Conservation (phyloP, 2,113 vertebrate species). For the Phocoena sinus region DNA sequence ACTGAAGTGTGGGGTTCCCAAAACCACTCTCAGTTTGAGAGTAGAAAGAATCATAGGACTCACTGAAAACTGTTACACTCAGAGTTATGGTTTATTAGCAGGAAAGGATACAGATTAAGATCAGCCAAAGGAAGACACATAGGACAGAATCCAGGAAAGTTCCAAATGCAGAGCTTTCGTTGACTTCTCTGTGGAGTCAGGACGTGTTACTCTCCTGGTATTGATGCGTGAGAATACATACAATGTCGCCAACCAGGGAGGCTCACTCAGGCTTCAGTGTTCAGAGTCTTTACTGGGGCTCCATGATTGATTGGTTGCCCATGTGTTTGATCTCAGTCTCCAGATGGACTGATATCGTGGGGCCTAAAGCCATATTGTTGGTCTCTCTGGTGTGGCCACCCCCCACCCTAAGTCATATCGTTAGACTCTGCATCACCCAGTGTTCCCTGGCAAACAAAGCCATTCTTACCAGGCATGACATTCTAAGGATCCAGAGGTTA, state of each 20-base stretch:
- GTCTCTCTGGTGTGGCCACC: not conserved
- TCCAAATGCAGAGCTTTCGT: not conserved
- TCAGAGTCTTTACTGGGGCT: not conserved
- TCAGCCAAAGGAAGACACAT: not conserved
- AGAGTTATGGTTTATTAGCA: not conserved
- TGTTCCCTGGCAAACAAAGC: not conserved
- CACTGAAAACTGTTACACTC: not conserved
- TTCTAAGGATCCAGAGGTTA: not conserved
- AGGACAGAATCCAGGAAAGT: not conserved
- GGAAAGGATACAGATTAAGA: not conserved
- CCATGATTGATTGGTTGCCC: not conserved
- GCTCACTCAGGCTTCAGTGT: not conserved
- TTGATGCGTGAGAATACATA: not conserved
- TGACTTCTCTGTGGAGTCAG: not conserved
- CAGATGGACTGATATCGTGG: not conserved
- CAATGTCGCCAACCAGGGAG: not conserved
- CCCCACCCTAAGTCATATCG: not conserved
- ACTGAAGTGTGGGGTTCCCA: not conserved
- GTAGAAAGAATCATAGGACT: not conserved
- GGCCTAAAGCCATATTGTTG: not conserved
- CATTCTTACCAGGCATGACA: not conserved
- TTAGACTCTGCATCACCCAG: not conserved
- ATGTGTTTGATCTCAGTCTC: not conserved
- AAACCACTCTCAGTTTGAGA: not conserved
- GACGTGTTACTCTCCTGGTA: not conserved